A percentile compares a stretch with the other conserved stretches of the same genome.
These are phyloP conservation scores for Ceyx erithaca DNA, from an alignment of 2,797 vertebrate genomes.

Conservation along the genomic window DNA sequence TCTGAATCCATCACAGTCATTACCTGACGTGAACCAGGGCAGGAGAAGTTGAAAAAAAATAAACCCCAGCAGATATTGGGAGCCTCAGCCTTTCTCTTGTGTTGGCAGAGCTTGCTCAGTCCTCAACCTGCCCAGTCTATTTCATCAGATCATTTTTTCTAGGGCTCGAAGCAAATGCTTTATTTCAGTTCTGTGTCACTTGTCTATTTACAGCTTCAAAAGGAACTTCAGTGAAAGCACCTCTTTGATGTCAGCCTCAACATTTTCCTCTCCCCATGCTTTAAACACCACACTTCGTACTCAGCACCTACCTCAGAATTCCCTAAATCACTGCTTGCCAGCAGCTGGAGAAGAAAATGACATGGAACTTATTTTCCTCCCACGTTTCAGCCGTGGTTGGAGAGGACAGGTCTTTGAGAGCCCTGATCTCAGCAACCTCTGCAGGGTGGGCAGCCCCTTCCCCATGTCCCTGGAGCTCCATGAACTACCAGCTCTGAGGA, in stretches of 20 bases:
- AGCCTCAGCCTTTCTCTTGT: neutral
- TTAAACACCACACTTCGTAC: neutral
- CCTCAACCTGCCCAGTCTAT: fast-evolving
- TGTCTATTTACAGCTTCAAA: neutral
- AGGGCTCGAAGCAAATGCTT: neutral
- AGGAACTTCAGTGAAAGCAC: neutral
- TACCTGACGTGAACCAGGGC: neutral
- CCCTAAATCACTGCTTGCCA: neutral
- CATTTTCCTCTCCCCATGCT: neutral
- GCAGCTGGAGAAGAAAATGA: neutral
- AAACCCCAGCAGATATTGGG: neutral
- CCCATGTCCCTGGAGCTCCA: fast-evolving
- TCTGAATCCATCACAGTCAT: neutral
- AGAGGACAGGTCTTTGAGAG: neutral
- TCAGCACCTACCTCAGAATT: neutral
- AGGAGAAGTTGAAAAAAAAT: neutral
- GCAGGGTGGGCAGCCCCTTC: neutral
- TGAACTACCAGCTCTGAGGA: fast-evolving
- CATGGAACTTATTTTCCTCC: neutral
- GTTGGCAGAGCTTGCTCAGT: neutral
- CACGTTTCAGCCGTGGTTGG: neutral
- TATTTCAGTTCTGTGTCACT: neutral
- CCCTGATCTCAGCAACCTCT: neutral
- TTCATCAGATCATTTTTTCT: neutral
- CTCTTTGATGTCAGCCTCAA: neutral